Base-by-base conservation (phyloP, 2,888 invertebrate species). In the Mythimna albipuncta region DNA sequence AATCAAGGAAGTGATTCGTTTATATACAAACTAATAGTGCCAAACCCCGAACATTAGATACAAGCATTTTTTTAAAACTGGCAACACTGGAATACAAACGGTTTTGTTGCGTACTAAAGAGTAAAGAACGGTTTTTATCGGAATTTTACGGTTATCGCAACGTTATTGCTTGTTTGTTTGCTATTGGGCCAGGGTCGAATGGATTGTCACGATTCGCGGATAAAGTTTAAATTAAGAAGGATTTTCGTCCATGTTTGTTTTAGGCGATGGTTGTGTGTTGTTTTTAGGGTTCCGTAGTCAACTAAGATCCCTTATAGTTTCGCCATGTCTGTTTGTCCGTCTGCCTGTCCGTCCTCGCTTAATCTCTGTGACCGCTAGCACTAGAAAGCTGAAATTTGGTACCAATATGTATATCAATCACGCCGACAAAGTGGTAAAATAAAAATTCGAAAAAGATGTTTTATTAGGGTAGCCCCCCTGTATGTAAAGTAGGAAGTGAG, bases 121-220 rank as follows among this genome's bases (percentile, higher is more conserved):
- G 78, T 85, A 81, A 77, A 83, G 82, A 83, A 76, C 70, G 74
- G 59, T 76, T 81, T 80, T 87, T 85, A 84, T 87, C 81, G 77
- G 55, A 75, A 76, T 77, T 84, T 85, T 84, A 84, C 81, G 83
- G 75, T 84, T 86, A 84, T 83, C 69, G 65, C 73, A 64, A 64
- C 69, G 52, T 77, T 77, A 82, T 69, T 72, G 69, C 70, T 72
- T 84, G 82, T 82, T 84, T 82, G 76, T 44, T 76, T 79, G 74
- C 47, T 63, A 63, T 77, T 73, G 63, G 77, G 67, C 44, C 50
- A 65, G 19, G 72, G 35, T 64, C 58, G 69, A 75, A 75, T 77
- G 73, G 72, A 72, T 75, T 75, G 82, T 69, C 80, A 82, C 68
- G 72, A 70, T 80, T 68, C 32, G 35, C 21, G 72, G 81, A 80